Conservation (phyloP, 2,797 vertebrate genomes). For the Gastrophryne carolinensis region DNA sequence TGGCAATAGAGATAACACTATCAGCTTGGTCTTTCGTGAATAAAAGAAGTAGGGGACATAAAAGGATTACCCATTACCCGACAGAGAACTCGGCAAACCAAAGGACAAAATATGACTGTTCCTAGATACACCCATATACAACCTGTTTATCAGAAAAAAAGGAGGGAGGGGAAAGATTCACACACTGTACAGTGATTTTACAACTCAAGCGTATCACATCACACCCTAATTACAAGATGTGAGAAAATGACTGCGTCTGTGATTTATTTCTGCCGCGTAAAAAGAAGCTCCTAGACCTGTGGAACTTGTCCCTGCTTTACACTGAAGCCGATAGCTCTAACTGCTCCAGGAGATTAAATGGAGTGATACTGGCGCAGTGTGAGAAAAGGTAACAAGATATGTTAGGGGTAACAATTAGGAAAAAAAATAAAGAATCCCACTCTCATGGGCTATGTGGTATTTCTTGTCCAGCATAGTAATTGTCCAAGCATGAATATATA, state of each 20-base stretch:
- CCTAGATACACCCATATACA: slow-evolving; percentile 4
- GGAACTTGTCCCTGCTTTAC: background rate
- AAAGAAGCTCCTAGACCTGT: background rate
- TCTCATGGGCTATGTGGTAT: background rate
- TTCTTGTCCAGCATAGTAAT: background rate
- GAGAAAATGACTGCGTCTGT: background rate
- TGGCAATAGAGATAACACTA: slow-evolving; percentile 27
- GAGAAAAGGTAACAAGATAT: background rate
- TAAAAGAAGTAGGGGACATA: slow-evolving; percentile 14
- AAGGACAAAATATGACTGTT: slow-evolving; percentile 24
- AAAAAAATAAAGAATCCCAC: background rate
- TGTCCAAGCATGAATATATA: background rate
- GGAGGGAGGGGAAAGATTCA: background rate
- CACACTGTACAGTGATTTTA: slow-evolving; percentile 18
- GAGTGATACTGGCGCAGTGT: background rate
- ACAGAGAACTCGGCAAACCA: background rate
- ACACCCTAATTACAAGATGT: background rate
- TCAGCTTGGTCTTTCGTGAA: slow-evolving; percentile 20
- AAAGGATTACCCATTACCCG: slow-evolving; percentile 34
- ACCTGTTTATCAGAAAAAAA: background rate
- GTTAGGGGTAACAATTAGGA: background rate
- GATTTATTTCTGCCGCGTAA: background rate
- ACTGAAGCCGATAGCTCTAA: background rate
- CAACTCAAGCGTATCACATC: background rate
- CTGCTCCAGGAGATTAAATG: background rate